These are phyloP conservation scores for Arbacia lixula DNA, from an alignment of 53 echinoderm and acorn worm species.

Conservation along the genomic window DNA sequence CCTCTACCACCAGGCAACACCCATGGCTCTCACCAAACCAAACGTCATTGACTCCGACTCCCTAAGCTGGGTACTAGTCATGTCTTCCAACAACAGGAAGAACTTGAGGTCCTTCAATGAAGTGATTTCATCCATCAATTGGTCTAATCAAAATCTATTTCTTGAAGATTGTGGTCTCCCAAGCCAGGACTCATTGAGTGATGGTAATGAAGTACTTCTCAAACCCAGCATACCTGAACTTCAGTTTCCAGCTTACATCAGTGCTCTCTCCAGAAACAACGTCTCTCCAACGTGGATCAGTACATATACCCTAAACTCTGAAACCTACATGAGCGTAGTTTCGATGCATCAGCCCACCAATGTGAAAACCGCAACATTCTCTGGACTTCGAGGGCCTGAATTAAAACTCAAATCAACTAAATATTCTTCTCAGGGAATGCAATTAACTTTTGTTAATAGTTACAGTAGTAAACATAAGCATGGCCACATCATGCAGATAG, in stretches of 20 bases:
- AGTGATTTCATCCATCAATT: conserved; percentile 58
- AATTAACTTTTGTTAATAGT: conserved; percentile 68
- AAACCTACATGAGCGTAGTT: conserved; percentile 70
- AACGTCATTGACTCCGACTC: neutral
- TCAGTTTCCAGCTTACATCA: conserved; percentile 63
- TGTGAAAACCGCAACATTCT: conserved; percentile 21
- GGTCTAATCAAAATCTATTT: conserved; percentile 69
- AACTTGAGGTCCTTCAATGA: conserved; percentile 65
- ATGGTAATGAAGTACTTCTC: conserved; percentile 51
- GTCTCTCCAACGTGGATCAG: conserved; percentile 83
- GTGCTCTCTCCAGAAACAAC: conserved; percentile 49
- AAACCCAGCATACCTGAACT: conserved; percentile 69
- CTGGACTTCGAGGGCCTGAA: conserved; percentile 56
- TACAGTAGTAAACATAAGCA: conserved; percentile 61
- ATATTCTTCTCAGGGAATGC: conserved; percentile 44
- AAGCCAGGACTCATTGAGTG: conserved; percentile 14
- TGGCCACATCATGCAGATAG: conserved; percentile 65
- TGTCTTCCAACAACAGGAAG: conserved; percentile 89
- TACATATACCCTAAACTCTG: conserved; percentile 60
- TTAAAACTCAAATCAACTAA: conserved; percentile 30
- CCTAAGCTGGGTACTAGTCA: conserved; percentile 79
- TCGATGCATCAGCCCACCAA: conserved; percentile 12
- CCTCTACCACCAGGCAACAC: conserved; percentile 67
- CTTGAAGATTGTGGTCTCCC: conserved; percentile 76
- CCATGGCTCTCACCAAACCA: neutral